phyloP scores from a whole-genome alignment of 2,113 vertebrate species.

The Chelonoidis abingdonii region DNA sequence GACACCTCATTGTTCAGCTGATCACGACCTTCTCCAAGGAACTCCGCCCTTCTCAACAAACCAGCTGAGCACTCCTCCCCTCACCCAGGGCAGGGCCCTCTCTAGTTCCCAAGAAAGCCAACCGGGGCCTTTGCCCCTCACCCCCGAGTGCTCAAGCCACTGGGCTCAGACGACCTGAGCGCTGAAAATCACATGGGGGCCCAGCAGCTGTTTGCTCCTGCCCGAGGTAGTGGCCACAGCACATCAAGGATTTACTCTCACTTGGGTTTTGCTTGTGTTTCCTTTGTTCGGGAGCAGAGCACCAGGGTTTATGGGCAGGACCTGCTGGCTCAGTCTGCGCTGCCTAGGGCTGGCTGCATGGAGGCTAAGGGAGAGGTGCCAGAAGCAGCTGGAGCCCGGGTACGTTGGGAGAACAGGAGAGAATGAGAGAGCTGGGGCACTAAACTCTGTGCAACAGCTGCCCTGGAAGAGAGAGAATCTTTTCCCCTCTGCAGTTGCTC shows the following conservation, averaged over 20 bases:
- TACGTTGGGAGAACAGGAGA: not conserved
- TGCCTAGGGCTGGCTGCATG: too few species aligned
- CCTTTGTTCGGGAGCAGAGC: not conserved
- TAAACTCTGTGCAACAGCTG: not conserved
- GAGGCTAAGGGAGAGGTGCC: not conserved
- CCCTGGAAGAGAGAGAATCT: not conserved
- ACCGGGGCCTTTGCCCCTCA: too few species aligned
- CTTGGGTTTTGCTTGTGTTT: too few species aligned
- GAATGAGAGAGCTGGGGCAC: too few species aligned
- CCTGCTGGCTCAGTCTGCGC: too few species aligned
- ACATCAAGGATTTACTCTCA: too few species aligned
- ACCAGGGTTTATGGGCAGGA: too few species aligned
- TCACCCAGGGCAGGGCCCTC: too few species aligned
- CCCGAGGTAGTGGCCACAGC: not conserved
- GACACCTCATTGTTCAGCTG: not conserved
- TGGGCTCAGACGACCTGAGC: too few species aligned
- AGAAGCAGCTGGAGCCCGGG: not conserved
- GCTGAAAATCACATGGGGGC: too few species aligned
- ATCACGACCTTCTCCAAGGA: not conserved
- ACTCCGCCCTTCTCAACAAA: too few species aligned
- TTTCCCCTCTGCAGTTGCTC: rapidly evolving
- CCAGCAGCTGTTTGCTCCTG: not conserved
- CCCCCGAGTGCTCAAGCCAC: not conserved
- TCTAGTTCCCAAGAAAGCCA: not conserved
- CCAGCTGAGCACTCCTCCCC: too few species aligned